Conservation (phyloP, 2,888 invertebrate species). For the Stictocephala bisonia region DNA sequence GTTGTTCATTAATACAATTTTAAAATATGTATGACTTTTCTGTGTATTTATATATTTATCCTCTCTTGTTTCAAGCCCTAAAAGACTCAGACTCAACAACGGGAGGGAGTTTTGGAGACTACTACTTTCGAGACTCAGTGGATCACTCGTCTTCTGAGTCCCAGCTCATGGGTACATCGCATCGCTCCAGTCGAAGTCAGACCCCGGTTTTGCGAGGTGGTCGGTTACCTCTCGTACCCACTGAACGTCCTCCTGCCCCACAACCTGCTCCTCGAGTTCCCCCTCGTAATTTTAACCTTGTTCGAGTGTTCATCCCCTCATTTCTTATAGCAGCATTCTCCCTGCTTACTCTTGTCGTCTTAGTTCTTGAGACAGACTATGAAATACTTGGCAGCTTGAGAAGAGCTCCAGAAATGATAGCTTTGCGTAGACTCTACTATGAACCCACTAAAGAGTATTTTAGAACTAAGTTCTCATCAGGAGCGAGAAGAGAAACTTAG, state of each 20-base stretch:
- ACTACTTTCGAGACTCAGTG: slow-evolving; percentile 79
- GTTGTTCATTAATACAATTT: too few species aligned
- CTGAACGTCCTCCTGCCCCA: slow-evolving; percentile 52
- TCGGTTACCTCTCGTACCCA: slow-evolving; percentile 54
- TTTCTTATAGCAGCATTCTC: slow-evolving; percentile 79
- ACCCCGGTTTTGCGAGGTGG: slow-evolving; percentile 63
- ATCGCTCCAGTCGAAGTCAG: slow-evolving; percentile 67
- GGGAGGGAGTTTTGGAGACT: slow-evolving; percentile 69
- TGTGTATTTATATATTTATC: too few species aligned
- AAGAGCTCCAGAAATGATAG: slow-evolving; percentile 79
- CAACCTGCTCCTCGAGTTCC: slow-evolving; percentile 61
- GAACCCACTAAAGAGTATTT: slow-evolving; percentile 84
- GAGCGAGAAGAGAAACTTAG: slow-evolving; percentile 42
- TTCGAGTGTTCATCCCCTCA: slow-evolving; percentile 81
- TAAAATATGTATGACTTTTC: too few species aligned
- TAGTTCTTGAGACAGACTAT: slow-evolving; percentile 84
- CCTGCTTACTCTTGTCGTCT: slow-evolving; percentile 74
- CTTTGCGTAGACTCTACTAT: slow-evolving; percentile 83
- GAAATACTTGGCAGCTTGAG: slow-evolving; percentile 75
- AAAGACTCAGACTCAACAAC: slow-evolving; percentile 55
- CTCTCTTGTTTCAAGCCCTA: too few species aligned
- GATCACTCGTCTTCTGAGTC: slow-evolving; percentile 86
- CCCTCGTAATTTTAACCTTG: slow-evolving; percentile 71
- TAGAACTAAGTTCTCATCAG: slow-evolving; percentile 42
- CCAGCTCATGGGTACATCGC: slow-evolving; percentile 69